Percentiles rank a stretch among this genome's conserved stretches.
Evolutionary conservation across 2,888 invertebrate species (phyloP).

Genomic region (Xiphydria camelus): DNA sequence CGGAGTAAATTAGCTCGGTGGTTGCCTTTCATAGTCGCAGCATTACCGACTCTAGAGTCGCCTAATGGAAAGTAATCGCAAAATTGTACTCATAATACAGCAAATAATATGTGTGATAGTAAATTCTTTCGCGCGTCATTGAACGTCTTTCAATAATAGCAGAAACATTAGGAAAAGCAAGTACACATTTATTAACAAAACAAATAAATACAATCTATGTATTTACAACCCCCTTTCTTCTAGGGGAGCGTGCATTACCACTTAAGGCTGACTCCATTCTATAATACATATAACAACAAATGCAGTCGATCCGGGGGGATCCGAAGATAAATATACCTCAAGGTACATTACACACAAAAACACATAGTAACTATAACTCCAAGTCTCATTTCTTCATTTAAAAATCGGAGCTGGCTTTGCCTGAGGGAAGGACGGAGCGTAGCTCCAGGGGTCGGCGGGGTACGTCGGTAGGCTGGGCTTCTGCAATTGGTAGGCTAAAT

Average conservation of each 20-base stretch:
- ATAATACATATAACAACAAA: background rate
- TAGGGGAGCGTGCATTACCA: conserved; percentile 11
- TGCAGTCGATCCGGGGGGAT: background rate
- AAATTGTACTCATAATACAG: too few relatives aligned
- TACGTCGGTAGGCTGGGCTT: conserved; percentile 35
- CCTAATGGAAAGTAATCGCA: too few relatives aligned
- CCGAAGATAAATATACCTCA: too few relatives aligned
- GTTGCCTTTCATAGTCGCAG: too few relatives aligned
- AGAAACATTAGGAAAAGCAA: background rate
- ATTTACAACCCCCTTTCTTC: conserved; percentile 30
- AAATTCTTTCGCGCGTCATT: too few relatives aligned
- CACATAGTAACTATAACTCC: background rate
- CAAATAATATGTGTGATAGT: too few relatives aligned
- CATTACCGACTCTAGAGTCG: too few relatives aligned
- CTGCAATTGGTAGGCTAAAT: conserved; percentile 36
- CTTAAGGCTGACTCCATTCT: too few relatives aligned
- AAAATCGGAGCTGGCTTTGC: conserved; percentile 38
- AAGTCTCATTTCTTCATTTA: conserved; percentile 30
- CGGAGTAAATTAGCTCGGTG: too few relatives aligned
- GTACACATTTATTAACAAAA: background rate
- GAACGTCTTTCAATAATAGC: too few relatives aligned
- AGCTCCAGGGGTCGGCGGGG: conserved; percentile 52
- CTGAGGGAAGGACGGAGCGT: conserved; percentile 43
- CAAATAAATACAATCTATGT: conserved; percentile 40
- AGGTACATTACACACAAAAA: background rate